Conservation (phyloP, 2,797 vertebrate species). For the Acanthurus leucopareius region DNA sequence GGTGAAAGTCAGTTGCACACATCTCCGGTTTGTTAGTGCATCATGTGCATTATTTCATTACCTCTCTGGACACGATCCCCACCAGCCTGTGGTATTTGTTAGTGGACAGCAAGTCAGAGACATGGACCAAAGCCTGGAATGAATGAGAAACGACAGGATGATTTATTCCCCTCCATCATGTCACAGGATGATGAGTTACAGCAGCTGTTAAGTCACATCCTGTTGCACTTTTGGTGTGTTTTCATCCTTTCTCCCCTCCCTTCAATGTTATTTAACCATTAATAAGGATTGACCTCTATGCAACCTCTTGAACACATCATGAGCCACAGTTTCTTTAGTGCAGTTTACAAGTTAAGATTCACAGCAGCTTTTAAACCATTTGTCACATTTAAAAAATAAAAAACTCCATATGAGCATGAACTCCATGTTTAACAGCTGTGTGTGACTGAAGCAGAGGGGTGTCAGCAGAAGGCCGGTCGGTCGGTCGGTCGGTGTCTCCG, state of each 20-base stretch:
- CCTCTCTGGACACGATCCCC: constrained; percentile 74
- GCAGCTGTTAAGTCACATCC: neutral
- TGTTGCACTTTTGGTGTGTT: neutral
- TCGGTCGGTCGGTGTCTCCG: too few species aligned
- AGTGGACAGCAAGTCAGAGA: constrained; percentile 73
- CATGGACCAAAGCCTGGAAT: constrained; percentile 72
- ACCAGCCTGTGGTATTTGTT: constrained; percentile 63
- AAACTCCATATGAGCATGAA: too few species aligned
- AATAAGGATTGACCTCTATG: neutral
- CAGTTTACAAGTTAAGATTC: neutral
- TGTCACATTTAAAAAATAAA: too few species aligned
- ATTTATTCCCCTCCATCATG: constrained; percentile 9
- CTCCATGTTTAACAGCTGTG: too few species aligned
- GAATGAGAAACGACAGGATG: neutral
- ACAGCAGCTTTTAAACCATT: neutral
- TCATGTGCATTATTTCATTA: constrained; percentile 25
- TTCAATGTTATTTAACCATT: neutral
- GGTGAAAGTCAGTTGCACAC: neutral
- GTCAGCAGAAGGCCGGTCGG: too few species aligned
- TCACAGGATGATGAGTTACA: neutral
- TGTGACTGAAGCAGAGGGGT: too few species aligned
- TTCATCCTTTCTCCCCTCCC: neutral
- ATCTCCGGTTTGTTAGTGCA: neutral
- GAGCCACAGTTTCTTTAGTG: neutral
- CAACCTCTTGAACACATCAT: neutral